Evolutionary conservation across 2,888 invertebrate species (phyloP), one percentile per base, ranked within the genome.

Genomic region (Melipona bicolor): DNA sequence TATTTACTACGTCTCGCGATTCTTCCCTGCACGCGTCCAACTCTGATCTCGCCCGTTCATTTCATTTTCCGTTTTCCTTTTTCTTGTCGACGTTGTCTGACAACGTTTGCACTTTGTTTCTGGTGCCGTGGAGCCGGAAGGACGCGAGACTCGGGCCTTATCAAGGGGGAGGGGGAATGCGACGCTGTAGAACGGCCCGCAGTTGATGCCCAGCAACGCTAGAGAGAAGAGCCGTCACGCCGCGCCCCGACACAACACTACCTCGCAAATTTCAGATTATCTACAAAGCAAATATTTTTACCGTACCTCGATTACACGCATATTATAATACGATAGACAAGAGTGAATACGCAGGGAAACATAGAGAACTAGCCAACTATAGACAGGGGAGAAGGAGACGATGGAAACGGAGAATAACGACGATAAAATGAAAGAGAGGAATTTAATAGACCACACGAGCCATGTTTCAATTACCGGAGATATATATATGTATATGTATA

Each of bases 221-320:
- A 32, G 4, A 74, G 81, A 72, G n/a, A 49, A 69, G 72, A 67
- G 56, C 52, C 87, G 89, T 79, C 87, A 80, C 85, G 87, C 71
- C 80, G 84, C 80, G 82, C 76, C 69, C 79, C 79, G 70, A 88
- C 81, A 80, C 84, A 88, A 91, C 91, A 92, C 93, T 93, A 93
- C 93, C 93, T 93, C 93, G 93, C 91, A 91, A 91, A 91, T 91
- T 91, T 90, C 80, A 73, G 77, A 84, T 43, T 43, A 43, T 77
- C 62, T 86, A 79, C 84, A 81, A 52, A 81, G 79, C 87, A 83
- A 75, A 81, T 78, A 75, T 80, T 43, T 43, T 43, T 70, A 87
- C 90, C 90, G 90, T 91, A 92, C 91, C 90, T 91, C 90, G 90
- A 77, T 76, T 77, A 81, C 87, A 87, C 78, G 83, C 73, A 79